phyloP scores from a whole-genome alignment of 2,888 invertebrate species.

The Nymphalis polychloros region DNA sequence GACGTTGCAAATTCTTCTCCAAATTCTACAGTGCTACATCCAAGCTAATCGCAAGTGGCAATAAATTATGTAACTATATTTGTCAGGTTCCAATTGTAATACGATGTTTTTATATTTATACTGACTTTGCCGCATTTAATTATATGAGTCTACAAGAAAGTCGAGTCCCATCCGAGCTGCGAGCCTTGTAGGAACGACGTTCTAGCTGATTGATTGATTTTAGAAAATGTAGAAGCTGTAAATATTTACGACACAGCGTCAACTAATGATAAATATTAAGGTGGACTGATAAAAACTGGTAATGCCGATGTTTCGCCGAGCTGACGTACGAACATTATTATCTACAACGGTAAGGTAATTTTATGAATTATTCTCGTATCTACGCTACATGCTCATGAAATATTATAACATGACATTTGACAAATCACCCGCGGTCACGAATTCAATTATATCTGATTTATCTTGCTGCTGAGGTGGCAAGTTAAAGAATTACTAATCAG shows the following conservation, averaged over 20 bases:
- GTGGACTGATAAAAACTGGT: slow-evolving; percentile 16
- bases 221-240: slow-evolving; percentile 22
- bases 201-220: slow-evolving; percentile 20
- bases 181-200: not conserved
- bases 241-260: slow-evolving; percentile 22
- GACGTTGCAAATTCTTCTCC: no score
- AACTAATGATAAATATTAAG: slow-evolving; percentile 26
- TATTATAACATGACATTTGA: slow-evolving; percentile 17
- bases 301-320: not conserved
- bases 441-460: slow-evolving; percentile 9
- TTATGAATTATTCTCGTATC: slow-evolving; percentile 31
- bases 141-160: not conserved
- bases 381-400: slow-evolving; percentile 19
- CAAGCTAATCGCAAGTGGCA: no score
- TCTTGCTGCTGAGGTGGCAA: slow-evolving; percentile 3
- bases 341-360: slow-evolving; percentile 21
- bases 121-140: not conserved
- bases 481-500: not conserved
- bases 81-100: no score
- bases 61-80: no score
- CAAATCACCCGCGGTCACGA: slow-evolving; percentile 15
- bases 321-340: slow-evolving; percentile 12
- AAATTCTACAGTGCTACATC: no score
- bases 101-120: no score
- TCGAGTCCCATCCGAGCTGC: not conserved